Conservation (phyloP, 64 coral and sea anemone species). For the Pocillopora verrucosa region DNA sequence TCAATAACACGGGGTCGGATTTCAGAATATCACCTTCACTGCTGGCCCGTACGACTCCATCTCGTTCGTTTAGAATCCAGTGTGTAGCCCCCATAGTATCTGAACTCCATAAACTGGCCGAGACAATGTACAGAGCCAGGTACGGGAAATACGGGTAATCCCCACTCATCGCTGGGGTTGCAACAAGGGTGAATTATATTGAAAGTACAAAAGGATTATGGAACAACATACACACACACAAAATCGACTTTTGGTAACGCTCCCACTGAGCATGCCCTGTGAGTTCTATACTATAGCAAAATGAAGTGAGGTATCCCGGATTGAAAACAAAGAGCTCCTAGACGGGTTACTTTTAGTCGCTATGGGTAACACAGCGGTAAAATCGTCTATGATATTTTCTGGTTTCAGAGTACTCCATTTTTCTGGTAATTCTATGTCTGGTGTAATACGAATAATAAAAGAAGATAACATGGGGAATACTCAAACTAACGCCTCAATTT, state of each 20-base stretch:
- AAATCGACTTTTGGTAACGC: slow-evolving; percentile 11
- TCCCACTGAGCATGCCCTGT: slow-evolving; percentile 21
- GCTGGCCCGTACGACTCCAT: slow-evolving; percentile 64
- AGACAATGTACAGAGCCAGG: slow-evolving; percentile 83
- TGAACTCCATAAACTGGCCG: slow-evolving; percentile 78
- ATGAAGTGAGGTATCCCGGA: not conserved
- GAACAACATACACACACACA: not conserved
- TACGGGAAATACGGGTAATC: slow-evolving; percentile 72
- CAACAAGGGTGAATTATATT: slow-evolving; percentile 24
- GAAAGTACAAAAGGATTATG: not conserved
- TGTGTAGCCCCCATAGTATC: slow-evolving; percentile 87
- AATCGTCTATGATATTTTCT: too few species aligned
- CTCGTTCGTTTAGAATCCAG: slow-evolving; percentile 88
- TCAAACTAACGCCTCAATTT: too few species aligned
- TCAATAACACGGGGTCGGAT: slow-evolving; percentile 82
- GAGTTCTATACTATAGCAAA: not conserved
- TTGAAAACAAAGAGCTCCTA: not conserved
- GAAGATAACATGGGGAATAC: too few species aligned
- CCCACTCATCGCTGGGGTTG: slow-evolving; percentile 67
- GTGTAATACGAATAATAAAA: too few species aligned
- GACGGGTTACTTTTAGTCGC: too few species aligned
- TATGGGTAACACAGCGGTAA: too few species aligned
- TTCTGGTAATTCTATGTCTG: too few species aligned
- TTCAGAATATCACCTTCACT: slow-evolving; percentile 76
- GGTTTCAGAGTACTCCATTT: too few species aligned